These are phyloP conservation scores for Agrilus cyanescens DNA, from an alignment of 2,888 invertebrate genomes.

Conservation along the genomic window DNA sequence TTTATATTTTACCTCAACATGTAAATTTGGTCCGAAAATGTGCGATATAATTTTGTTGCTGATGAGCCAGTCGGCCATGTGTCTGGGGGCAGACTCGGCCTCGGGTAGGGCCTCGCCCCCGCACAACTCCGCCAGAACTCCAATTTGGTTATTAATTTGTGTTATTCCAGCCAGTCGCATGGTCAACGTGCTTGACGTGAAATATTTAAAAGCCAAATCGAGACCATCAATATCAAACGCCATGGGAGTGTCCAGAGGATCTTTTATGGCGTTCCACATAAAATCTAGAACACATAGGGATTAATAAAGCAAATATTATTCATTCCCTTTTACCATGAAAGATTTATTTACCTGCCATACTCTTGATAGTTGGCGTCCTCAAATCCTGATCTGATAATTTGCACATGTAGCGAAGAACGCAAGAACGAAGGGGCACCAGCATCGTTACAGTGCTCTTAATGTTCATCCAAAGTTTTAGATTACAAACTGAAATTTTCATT, in stretches of 20 bases:
- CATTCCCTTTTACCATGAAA: not conserved
- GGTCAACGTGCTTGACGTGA: slow-evolving; percentile 86
- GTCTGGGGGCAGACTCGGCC: slow-evolving; percentile 73
- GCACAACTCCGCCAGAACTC: slow-evolving; percentile 81
- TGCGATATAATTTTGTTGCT: slow-evolving; percentile 84
- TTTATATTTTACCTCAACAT: slow-evolving; percentile 63
- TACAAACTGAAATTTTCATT: slow-evolving; percentile 50
- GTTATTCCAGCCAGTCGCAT: slow-evolving; percentile 89
- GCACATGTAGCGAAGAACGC: slow-evolving; percentile 88
- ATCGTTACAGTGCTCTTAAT: slow-evolving; percentile 80
- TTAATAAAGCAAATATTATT: not conserved
- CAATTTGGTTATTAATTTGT: slow-evolving; percentile 90
- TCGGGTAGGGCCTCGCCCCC: slow-evolving; percentile 79
- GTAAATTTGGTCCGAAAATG: slow-evolving; percentile 93
- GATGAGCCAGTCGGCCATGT: slow-evolving; percentile 79
- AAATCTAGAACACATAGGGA: slow-evolving; percentile 48
- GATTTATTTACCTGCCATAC: slow-evolving; percentile 69
- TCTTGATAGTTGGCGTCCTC: slow-evolving; percentile 75
- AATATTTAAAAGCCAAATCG: slow-evolving; percentile 90
- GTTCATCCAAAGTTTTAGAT: slow-evolving; percentile 88
- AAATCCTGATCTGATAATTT: slow-evolving; percentile 84
- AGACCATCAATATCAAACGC: slow-evolving; percentile 85
- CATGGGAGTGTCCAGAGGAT: slow-evolving; percentile 74
- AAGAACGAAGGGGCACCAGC: slow-evolving; percentile 75
- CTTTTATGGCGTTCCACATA: slow-evolving; percentile 92